These are phyloP conservation scores for Mormyrops attenuatus DNA, from an alignment of 2,797 vertebrate genomes.

Conservation along the genomic window DNA sequence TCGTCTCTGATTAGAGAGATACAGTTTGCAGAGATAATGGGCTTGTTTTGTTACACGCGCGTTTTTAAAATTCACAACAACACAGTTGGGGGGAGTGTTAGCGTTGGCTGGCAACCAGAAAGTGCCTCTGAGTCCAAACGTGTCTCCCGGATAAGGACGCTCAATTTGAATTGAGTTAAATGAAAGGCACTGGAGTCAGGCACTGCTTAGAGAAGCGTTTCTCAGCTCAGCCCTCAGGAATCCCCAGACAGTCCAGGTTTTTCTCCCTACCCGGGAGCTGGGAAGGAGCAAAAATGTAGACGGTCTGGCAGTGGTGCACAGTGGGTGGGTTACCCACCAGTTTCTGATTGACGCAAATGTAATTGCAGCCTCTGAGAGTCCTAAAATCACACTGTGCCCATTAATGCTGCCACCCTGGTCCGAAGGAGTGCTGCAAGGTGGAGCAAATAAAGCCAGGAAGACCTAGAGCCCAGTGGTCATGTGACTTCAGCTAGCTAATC, in stretches of 20 bases:
- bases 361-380: not conserved
- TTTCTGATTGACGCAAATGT: not conserved
- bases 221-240: not conserved
- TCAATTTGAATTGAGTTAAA: not conserved
- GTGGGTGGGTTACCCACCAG: not conserved
- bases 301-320: not conserved
- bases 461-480: not conserved
- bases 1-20: constrained; percentile 1
- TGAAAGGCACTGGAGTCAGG: not conserved
- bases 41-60: not conserved
- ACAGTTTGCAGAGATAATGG: not conserved
- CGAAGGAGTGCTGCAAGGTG: not conserved
- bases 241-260: not conserved
- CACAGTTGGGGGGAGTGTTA: not conserved
- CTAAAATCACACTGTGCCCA: not conserved
- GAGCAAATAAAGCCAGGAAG: not conserved
- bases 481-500: not conserved
- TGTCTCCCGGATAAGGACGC: not conserved
- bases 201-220: not conserved
- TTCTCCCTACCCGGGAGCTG: not conserved
- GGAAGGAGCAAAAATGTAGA: not conserved
- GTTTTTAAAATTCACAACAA: constrained; percentile 12
- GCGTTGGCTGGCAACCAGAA: not conserved
- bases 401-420: not conserved
- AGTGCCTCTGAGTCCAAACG: not conserved